Evolutionary conservation across 2,797 vertebrate genomes (phyloP).

Genomic region (Chelonia mydas): DNA sequence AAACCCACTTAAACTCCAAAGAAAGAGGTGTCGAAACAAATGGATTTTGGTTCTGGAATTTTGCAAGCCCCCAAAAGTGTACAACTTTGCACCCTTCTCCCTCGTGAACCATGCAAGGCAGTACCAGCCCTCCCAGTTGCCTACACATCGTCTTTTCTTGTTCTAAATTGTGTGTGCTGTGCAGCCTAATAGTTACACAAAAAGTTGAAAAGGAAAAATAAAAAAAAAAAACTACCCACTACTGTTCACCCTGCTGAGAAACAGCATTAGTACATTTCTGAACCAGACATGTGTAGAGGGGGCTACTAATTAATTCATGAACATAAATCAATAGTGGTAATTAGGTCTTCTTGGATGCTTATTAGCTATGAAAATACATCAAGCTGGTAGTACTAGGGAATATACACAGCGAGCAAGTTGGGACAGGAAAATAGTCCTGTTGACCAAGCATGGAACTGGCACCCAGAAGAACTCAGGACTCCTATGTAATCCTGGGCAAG

Average conservation of each 20-base stretch:
- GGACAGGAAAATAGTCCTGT: background rate
- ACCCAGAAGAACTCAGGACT: background rate
- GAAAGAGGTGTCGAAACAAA: background rate
- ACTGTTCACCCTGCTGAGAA: background rate
- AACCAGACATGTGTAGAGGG: background rate
- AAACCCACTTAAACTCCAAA: fast-evolving
- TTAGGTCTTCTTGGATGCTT: background rate
- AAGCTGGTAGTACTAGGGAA: background rate
- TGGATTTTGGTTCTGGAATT: background rate
- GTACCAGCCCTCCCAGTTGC: background rate
- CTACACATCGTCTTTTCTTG: background rate
- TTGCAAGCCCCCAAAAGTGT: background rate
- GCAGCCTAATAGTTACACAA: background rate
- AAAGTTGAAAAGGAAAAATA: background rate
- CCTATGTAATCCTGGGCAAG: background rate
- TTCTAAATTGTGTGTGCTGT: background rate
- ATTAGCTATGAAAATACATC: background rate
- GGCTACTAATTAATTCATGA: background rate
- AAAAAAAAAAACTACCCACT: background rate
- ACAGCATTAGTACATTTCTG: fast-evolving
- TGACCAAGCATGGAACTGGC: background rate
- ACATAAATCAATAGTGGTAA: background rate
- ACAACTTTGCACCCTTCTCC: background rate
- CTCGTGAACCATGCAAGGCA: background rate
- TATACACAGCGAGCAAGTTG: background rate